Percentiles rank a stretch among this genome's conserved stretches.
Conservation (phyloP, 2,797 vertebrate genomes). For the Lates japonicus region DNA sequence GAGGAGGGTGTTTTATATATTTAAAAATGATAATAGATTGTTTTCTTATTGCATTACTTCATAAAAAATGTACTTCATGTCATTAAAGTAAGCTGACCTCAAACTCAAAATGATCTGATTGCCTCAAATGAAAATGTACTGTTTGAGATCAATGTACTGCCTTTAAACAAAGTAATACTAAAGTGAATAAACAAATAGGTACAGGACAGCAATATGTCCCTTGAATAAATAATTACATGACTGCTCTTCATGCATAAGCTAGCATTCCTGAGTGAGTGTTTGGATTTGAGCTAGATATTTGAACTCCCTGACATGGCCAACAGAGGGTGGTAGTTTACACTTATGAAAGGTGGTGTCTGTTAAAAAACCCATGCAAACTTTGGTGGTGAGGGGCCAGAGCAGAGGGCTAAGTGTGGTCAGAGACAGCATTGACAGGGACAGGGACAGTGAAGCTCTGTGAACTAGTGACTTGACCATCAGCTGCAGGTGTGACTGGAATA, state of each 20-base stretch:
- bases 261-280: not conserved
- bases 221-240: not conserved
- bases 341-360: slow-evolving; percentile 40
- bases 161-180: not conserved
- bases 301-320: slow-evolving; percentile 58
- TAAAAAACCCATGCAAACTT: slow-evolving; percentile 34
- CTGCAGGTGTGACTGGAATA: slow-evolving; percentile 72
- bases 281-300: slow-evolving; percentile 13
- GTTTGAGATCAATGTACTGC: not conserved
- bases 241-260: not conserved
- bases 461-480: slow-evolving; percentile 63
- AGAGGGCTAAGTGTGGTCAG: slow-evolving; percentile 55
- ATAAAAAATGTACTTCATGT: too few relatives aligned
- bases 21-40: not conserved
- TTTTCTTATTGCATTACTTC: not conserved
- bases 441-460: slow-evolving; percentile 81
- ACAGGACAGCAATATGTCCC: not conserved
- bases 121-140: not conserved
- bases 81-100: not conserved
- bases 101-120: not conserved
- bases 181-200: not conserved
- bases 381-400: slow-evolving; percentile 31
- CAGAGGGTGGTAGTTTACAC: slow-evolving; percentile 69
- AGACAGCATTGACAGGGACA: slow-evolving; percentile 70
- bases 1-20: not conserved